A percentile compares a stretch with the other conserved stretches of the same genome.
phyloP scores from a whole-genome alignment of 2,888 invertebrate genomes.

The Hylaea fasciaria region DNA sequence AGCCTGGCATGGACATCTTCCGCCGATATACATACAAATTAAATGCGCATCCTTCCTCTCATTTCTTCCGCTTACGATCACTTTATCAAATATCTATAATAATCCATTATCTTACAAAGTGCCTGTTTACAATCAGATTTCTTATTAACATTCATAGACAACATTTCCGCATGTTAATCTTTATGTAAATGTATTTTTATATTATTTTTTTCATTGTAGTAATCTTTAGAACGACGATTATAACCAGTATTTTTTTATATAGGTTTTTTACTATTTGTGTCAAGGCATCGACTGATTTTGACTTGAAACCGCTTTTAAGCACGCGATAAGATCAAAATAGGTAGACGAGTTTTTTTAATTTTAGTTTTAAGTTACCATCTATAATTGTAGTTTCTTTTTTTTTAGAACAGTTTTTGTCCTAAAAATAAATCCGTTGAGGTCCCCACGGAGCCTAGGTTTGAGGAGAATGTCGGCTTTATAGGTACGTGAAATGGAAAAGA shows the following conservation, averaged over 20 bases:
- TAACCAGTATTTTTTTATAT: conserved; percentile 20
- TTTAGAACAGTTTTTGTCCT: too few species aligned
- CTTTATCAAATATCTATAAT: too few species aligned
- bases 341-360: too few species aligned
- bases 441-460: too few species aligned
- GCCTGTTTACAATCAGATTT: conserved; percentile 6
- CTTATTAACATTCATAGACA: conserved; percentile 22
- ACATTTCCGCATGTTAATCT: conserved; percentile 24
- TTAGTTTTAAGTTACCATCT: too few species aligned
- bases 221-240: too few species aligned
- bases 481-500: too few species aligned
- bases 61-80: not conserved
- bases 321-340: not conserved
- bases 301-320: not conserved
- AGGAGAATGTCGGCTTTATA: too few species aligned
- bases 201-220: conserved; percentile 1
- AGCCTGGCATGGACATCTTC: not conserved
- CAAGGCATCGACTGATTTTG: conserved; percentile 2
- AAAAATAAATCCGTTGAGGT: too few species aligned
- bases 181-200: conserved; percentile 13
- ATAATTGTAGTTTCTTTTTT: too few species aligned
- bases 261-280: conserved; percentile 18
- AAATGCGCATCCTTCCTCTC: not conserved
- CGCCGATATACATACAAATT: not conserved
- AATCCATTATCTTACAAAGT: too few species aligned